A percentile compares a stretch with the other conserved stretches of the same genome.
phyloP scores from a whole-genome alignment of 2,113 vertebrate genomes.

The Sinocyclocheilus anshuiensis region DNA sequence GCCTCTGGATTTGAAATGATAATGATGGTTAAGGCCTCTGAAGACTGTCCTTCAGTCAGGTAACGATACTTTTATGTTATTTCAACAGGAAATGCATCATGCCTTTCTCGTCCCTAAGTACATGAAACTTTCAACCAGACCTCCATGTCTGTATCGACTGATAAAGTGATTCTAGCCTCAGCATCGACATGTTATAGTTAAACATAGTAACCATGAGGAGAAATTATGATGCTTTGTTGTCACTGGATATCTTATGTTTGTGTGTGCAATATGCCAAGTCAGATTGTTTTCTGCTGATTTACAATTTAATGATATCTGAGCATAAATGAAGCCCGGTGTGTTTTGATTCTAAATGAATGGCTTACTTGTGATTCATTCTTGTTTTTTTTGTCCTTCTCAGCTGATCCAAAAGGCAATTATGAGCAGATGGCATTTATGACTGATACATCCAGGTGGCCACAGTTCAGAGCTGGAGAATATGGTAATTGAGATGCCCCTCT shows the following conservation, averaged over 20 bases:
- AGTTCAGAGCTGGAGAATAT: constrained; percentile 62
- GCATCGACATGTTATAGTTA: neutral
- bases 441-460: constrained; percentile 55
- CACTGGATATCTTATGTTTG: constrained; percentile 4
- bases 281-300: neutral
- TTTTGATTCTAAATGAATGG: neutral
- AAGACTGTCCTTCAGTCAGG: neutral
- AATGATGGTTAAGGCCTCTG: neutral
- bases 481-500: constrained; percentile 61
- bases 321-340: neutral
- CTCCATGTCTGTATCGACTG: neutral
- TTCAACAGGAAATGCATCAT: constrained; percentile 27
- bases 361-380: constrained; percentile 4
- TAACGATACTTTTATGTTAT: neutral
- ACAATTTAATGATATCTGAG: neutral
- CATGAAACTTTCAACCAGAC: neutral
- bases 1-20: neutral
- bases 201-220: neutral
- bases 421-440: constrained; percentile 63
- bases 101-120: constrained; percentile 24
- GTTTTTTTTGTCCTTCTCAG: neutral
- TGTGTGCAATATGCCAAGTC: neutral
- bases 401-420: constrained; percentile 65
- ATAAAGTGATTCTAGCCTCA: constrained; percentile 11
- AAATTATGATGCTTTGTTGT: neutral